phyloP scores from a whole-genome alignment of 2,888 invertebrate species.

The Arge pagana region DNA sequence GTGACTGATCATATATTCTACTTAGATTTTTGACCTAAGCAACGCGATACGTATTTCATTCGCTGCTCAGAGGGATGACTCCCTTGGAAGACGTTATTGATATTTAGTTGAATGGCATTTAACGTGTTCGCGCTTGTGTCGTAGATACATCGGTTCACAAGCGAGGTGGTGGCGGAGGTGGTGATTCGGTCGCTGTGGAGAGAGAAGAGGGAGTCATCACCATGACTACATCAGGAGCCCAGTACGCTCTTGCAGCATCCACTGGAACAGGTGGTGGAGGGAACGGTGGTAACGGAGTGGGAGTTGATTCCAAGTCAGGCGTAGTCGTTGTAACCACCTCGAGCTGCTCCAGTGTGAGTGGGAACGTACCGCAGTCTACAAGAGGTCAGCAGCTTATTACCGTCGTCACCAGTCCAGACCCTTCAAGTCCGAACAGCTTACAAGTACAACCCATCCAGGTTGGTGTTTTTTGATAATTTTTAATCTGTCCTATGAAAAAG shows the following conservation, averaged over 20 bases:
- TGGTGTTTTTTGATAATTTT: slow-evolving; percentile 26
- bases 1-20: too few species aligned
- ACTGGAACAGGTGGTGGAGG: slow-evolving; percentile 52
- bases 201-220: slow-evolving; percentile 54
- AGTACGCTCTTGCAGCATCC: slow-evolving; percentile 56
- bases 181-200: slow-evolving; percentile 45
- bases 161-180: slow-evolving; percentile 44
- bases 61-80: slow-evolving; percentile 8
- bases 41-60: not conserved
- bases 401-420: slow-evolving; percentile 53
- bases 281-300: slow-evolving; percentile 49
- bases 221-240: slow-evolving; percentile 58
- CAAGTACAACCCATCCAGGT: slow-evolving; percentile 53
- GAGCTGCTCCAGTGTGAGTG: slow-evolving; percentile 48
- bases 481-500: too few species aligned
- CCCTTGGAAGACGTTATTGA: slow-evolving; percentile 44
- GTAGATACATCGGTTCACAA: slow-evolving; percentile 49
- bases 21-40: too few species aligned
- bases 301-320: slow-evolving; percentile 52
- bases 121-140: slow-evolving; percentile 35
- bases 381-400: slow-evolving; percentile 55
- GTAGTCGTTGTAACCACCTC: slow-evolving; percentile 54
- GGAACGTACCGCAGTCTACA: slow-evolving; percentile 50
- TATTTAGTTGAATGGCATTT: slow-evolving; percentile 36
- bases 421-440: slow-evolving; percentile 53